Evolutionary conservation across 2,888 invertebrate species (phyloP).

Genomic region (Dolichomitus sp.): DNA sequence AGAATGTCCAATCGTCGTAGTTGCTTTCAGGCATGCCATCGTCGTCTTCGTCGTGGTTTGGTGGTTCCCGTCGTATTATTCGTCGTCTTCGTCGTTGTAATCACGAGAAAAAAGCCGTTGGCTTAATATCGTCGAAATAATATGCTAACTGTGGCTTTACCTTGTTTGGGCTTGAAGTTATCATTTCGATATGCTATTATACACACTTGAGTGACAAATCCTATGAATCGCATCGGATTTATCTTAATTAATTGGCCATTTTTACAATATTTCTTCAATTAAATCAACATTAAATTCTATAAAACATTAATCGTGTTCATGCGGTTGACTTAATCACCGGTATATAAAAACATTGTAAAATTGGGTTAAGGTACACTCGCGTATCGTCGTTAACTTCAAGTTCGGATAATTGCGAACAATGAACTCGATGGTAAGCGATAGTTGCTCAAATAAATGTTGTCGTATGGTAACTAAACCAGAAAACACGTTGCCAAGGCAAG

Average conservation of each 20-base stretch:
- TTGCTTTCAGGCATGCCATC: conserved; percentile 63
- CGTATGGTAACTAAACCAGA: conserved; percentile 51
- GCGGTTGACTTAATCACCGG: not conserved
- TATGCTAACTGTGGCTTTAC: conserved; percentile 43
- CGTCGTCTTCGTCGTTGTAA: conserved; percentile 57
- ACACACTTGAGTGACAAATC: not conserved
- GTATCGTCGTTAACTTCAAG: not conserved
- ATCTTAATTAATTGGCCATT: not conserved
- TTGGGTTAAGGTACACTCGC: not conserved
- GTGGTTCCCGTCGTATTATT: conserved; percentile 44
- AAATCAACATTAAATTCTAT: not conserved
- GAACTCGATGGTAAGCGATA: conserved; percentile 52
- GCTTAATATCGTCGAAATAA: conserved; percentile 49
- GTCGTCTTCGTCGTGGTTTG: conserved; percentile 47
- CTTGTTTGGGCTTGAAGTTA: conserved; percentile 27
- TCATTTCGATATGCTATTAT: not conserved
- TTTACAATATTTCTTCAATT: not conserved
- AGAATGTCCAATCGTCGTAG: conserved; percentile 61
- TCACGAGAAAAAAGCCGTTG: conserved; percentile 19
- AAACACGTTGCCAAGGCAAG: conserved; percentile 39
- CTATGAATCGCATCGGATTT: not conserved
- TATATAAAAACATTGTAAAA: not conserved
- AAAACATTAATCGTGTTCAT: not conserved
- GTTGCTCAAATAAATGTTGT: conserved; percentile 64
- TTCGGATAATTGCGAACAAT: conserved; percentile 50